These are phyloP conservation scores for Bacillus rossius DNA, from an alignment of 1,140 invertebrate genomes.

Conservation along the genomic window DNA sequence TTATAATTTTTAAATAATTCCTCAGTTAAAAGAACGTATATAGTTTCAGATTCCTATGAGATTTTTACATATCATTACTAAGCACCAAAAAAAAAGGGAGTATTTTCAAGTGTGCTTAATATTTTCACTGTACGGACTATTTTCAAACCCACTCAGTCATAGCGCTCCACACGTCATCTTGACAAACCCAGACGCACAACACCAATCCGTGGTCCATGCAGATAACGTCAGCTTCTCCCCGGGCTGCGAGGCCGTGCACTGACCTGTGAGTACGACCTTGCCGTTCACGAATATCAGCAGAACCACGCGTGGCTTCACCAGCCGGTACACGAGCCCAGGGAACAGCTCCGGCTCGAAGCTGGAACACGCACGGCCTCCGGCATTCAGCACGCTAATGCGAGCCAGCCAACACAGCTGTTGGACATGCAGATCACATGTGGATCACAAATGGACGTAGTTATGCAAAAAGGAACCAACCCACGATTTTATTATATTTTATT, in stretches of 20 bases:
- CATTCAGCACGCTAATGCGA: too few relatives aligned
- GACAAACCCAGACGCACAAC: not conserved
- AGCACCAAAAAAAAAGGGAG: too few relatives aligned
- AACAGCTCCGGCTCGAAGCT: constrained; percentile 89
- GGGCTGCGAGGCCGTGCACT: constrained; percentile 8
- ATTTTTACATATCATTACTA: too few relatives aligned
- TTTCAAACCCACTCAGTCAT: not conserved
- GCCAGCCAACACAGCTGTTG: too few relatives aligned
- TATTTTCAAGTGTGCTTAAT: too few relatives aligned
- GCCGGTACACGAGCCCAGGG: constrained; percentile 95
- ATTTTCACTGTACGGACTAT: not conserved
- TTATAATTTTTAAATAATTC: too few relatives aligned
- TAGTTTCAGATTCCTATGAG: too few relatives aligned
- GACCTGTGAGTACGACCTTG: constrained; percentile 93
- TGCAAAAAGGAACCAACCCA: too few relatives aligned
- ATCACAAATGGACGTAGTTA: too few relatives aligned
- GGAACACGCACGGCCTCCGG: constrained; percentile 22
- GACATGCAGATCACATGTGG: too few relatives aligned
- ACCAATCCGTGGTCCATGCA: not conserved
- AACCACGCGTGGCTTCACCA: constrained; percentile 94
- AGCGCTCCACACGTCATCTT: not conserved
- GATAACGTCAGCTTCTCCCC: not conserved
- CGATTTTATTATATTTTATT: too few relatives aligned
- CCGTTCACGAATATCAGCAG: constrained; percentile 97
- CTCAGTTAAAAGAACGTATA: too few relatives aligned